Base-by-base conservation (phyloP, 2,888 invertebrate genomes). In the Euspilapteryx auroguttella region DNA sequence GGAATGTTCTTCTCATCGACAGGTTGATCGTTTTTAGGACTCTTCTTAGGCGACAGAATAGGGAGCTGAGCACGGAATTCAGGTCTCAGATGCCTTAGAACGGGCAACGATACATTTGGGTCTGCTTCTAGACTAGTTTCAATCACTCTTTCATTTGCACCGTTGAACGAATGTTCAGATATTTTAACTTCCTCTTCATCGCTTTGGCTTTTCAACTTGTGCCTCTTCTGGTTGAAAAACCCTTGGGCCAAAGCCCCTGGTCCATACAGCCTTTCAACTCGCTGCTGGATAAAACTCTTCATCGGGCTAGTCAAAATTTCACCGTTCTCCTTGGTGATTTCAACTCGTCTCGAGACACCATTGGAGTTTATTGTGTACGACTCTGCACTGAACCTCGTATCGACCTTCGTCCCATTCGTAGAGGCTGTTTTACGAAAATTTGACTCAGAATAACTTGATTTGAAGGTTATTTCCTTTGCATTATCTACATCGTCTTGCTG, bases 231-330 rank as follows among this genome's bases (percentile, higher is more conserved):
- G 38, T 85, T 83, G 53, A 90, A 87, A 53, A 91, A 91, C 1
- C 89, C 89, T 53, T 90, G 90, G 2, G 90, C 91, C 17, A 92
- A 55, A 2, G 92, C 91, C 3, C 90, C 89, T 0, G 91, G 90
- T 0, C 94, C 94, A 50, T 93, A 94, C 2, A 94, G 65, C 28
- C 93, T 78, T 47, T 94, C 94, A 1, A 94, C 92, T 24, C 92
- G 80, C 48, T 93, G 92, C 49, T 93, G 89, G 24, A 94, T 91
- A 46, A 93, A 90, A 26, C 92, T 86, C 49, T 83, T 84, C 47
- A 81, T 78, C 11, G 82, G 78, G 41, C 76, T 68, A 1, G 71
- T 58, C 1, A 75, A 40, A 31, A 62, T 46, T 31, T 75, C 75
- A 0, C 75, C 75, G 44, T 75, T 75, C 22, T 75, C 75, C 23